Conservation (phyloP, 2,888 invertebrate genomes). For the Pilophorus perplexus region DNA sequence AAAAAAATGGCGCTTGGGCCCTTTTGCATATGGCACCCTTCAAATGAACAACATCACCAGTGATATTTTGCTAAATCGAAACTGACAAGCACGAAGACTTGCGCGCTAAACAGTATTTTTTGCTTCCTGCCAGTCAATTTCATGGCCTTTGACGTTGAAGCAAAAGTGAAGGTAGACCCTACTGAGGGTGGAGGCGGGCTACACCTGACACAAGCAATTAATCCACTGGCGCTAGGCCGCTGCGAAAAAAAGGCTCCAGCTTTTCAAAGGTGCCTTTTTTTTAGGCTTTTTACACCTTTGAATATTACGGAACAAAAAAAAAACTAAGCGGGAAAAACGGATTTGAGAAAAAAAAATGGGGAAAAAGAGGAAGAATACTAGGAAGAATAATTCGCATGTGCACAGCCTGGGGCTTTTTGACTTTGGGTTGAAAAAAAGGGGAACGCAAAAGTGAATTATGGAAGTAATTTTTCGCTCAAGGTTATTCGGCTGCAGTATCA, state of each 20-base stretch:
- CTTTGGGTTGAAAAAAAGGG: neutral
- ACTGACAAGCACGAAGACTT: too few relatives aligned
- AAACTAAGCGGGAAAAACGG: neutral
- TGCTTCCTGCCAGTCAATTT: neutral
- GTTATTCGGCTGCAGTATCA: neutral
- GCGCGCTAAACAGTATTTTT: too few relatives aligned
- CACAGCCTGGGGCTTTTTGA: neutral
- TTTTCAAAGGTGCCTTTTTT: slow-evolving; percentile 2
- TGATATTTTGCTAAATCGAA: too few relatives aligned
- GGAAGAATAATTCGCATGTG: slow-evolving; percentile 1
- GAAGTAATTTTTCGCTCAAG: neutral
- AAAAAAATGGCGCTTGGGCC: too few relatives aligned
- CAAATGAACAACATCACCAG: too few relatives aligned
- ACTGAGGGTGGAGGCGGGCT: neutral
- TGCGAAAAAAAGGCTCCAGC: too few relatives aligned
- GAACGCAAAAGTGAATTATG: slow-evolving; percentile 10
- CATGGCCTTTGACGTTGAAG: slow-evolving; percentile 8
- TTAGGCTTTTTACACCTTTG: slow-evolving; percentile 7
- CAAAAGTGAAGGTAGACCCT: neutral
- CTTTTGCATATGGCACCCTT: too few relatives aligned
- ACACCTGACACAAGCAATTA: slow-evolving; percentile 19
- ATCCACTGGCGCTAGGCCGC: neutral
- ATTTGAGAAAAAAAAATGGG: neutral
- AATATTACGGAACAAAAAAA: neutral
- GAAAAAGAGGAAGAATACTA: slow-evolving; percentile 1